Evolutionary conservation across 2,113 vertebrate species (phyloP), one percentile per base, ranked within the genome.

Genomic region (Melanerpes formicivorus): DNA sequence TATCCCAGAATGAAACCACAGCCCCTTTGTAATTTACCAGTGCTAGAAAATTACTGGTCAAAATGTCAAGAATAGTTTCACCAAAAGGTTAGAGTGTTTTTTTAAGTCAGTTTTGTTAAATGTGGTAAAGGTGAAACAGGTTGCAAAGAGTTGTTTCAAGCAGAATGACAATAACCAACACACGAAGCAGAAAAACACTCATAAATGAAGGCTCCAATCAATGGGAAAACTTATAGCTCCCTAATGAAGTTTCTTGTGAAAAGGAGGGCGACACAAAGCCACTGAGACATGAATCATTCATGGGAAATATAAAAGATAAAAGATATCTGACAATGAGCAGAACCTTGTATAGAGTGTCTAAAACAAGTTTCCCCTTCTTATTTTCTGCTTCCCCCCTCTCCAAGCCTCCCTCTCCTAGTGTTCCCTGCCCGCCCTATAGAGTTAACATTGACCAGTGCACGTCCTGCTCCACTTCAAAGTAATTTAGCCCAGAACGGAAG

Each of bases 221-320:
- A 98, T 98, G 97, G 97, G 97, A 95, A 98, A 98, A 98, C 98
- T 97, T 98, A 98, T 96, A 98, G 98, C 97, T 98, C 98, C 97
- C 97, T 98, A 98, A 98, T 98, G 98, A 98, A 98, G 97, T 98
- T 97, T 97, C 97, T 97, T 95, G 97, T 98, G 98, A 98, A 98
- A 98, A 97, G 97, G 94, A 97, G 97, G 88, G 96, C 97, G 84
- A 97, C 96, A 98, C 98, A 99, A 98, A 98, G 98, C 98, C 97
- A 97, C 97, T 81, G 93, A 97, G 97, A 98, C 98, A 98, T 98
- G 98, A 99, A 98, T 99, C 98, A 98, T 99, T 98, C 98, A 99
- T 99, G 98, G 98, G 97, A 98, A 98, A 99, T 98, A 99, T 98
- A 98, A 98, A 98, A 98, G 98, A 99, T 98, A 98, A 98, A 99